Base-by-base conservation (phyloP, 1,140 invertebrate species). In the Drosophila triauraria region DNA sequence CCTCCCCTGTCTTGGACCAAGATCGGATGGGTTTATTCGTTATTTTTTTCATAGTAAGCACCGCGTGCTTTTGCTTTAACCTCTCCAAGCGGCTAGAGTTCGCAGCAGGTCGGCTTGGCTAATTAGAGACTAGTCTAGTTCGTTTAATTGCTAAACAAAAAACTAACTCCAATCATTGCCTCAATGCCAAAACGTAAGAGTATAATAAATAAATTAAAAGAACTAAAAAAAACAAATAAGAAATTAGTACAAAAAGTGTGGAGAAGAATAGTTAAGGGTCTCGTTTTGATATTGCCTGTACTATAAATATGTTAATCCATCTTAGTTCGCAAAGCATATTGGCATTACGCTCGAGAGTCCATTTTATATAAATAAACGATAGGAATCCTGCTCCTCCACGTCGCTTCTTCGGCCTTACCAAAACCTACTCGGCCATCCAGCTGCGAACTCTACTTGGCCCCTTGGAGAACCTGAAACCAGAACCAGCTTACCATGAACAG, bases 161-260 rank as follows among this genome's bases (percentile, higher is more conserved):
- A 30, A 44, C 30, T 44, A 44, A 63, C 42, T 25, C 57, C 38
- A 46, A 43, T 56, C 59, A 56, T 57, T 75, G 72, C 74, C 42
- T 58, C 47, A 80, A 68, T 82, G 75, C 78, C 68, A 81, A 82
- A 38, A 50, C 12, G 23, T 27, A 27, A 25, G 20, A 40, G 4
- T 47, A 60, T 5, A 54, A 50, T 12, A 17, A 23, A 8, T 25
- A 57, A 70, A 38, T 30, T 32, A 17, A 35, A 60, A 56, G 12
- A 5, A 58, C 44, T 3, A 20, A 43, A 32, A 43, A 32, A 53
- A 63, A 10, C 53, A 54, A 59, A 57, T 58, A 58, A 56, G 44
- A 71, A 68, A 80, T 76, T 59, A 80, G 78, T 80, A 80, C 78
- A 80, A 80, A 80, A 63, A 35, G 32, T 80, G 61, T 63, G 30